These are phyloP conservation scores for Cataglyphis cursor DNA, from an alignment of 2,888 invertebrate species.

Conservation along the genomic window DNA sequence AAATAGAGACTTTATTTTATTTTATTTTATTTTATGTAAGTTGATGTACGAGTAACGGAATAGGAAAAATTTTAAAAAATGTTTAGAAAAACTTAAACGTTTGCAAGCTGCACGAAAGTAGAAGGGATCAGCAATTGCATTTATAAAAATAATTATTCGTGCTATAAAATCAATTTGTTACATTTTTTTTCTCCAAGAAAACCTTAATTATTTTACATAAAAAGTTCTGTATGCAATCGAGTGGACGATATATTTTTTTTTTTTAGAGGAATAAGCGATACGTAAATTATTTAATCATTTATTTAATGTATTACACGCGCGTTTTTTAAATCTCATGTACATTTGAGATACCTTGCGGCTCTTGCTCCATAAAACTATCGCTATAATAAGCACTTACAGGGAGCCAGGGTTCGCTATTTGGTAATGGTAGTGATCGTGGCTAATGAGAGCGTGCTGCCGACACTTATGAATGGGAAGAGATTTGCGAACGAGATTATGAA, in stretches of 20 bases:
- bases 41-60: no score
- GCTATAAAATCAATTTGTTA: not conserved
- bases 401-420: not conserved
- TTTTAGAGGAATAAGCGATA: not conserved
- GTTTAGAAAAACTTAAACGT: not conserved
- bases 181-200: not conserved
- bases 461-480: conserved; percentile 22
- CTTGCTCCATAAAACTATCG: not conserved
- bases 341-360: not conserved
- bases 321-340: not conserved
- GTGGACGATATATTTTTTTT: not conserved
- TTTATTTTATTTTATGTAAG: no score
- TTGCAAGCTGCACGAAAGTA: not conserved
- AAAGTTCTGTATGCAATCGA: conserved; percentile 43
- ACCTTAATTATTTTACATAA: conserved; percentile 57
- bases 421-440: conserved; percentile 8
- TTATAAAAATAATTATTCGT: conserved; percentile 72
- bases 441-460: conserved; percentile 35
- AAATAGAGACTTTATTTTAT: no score
- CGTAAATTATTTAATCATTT: not conserved
- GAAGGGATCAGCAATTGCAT: conserved; percentile 66
- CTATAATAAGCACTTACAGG: not conserved
- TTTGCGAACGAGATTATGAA: conserved; percentile 39
- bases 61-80: not conserved
- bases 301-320: not conserved